Evolutionary conservation across 2,888 invertebrate species (phyloP).

Genomic region (Sinhomidia bicolor): DNA sequence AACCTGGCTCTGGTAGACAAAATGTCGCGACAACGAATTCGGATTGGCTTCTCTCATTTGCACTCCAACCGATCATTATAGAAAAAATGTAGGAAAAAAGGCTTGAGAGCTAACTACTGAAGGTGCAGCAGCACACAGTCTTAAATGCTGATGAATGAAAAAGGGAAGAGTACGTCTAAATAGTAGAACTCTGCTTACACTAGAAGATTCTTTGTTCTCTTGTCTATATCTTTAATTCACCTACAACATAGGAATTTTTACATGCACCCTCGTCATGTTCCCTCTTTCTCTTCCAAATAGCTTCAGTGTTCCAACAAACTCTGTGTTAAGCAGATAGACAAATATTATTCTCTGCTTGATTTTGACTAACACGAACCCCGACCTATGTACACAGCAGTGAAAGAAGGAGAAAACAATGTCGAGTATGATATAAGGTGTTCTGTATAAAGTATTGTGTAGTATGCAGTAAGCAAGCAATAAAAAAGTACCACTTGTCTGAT

Average conservation of each 20-base stretch:
- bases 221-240: too few species aligned
- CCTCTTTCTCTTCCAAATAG: neutral
- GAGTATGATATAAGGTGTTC: neutral
- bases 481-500: slow-evolving; percentile 69
- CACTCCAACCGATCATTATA: slow-evolving; percentile 46
- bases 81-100: slow-evolving; percentile 8
- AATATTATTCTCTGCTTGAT: slow-evolving; percentile 58
- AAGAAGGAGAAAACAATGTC: slow-evolving; percentile 11
- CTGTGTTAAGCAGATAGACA: slow-evolving; percentile 9
- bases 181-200: neutral
- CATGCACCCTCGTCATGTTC: neutral
- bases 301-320: neutral
- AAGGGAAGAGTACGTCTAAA: neutral
- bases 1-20: slow-evolving; percentile 19
- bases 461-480: slow-evolving; percentile 37
- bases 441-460: neutral
- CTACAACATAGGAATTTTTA: too few species aligned
- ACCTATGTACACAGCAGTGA: slow-evolving; percentile 61
- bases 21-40: slow-evolving; percentile 35
- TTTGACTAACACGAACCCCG: slow-evolving; percentile 59
- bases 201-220: neutral
- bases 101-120: slow-evolving; percentile 17
- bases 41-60: slow-evolving; percentile 62
- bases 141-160: neutral
- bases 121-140: neutral